Base-by-base conservation (phyloP, 2,113 vertebrate genomes). In the Grus americana region DNA sequence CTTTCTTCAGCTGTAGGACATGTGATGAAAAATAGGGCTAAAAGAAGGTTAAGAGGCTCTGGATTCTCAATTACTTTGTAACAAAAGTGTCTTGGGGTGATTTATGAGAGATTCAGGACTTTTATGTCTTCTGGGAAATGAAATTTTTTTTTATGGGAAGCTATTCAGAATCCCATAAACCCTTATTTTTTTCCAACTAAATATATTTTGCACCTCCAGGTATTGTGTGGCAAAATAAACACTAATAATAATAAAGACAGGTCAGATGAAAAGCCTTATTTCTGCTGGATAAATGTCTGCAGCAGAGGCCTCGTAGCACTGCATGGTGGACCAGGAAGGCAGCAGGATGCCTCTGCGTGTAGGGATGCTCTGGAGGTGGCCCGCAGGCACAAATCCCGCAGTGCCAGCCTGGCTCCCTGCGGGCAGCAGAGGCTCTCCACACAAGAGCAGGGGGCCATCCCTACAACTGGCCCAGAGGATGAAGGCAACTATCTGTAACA, bases 1-100 rank as follows among this genome's bases (percentile, higher is more conserved):
- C 61, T 94, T 91, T 40, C 57, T 92, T 81, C 66, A 82, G 34
- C 80, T 93, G 7, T 44, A 89, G 83, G 84, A 89, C 62, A 82
- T 62, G 80, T 55, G 70, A 89, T 97, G 94, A 95, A 96, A 95
- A 89, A 92, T n/a, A 79, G 57, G 80, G 20, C 86, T 90, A 84
- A 93, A 91, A 93, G 94, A 93, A 95, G 96, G 92, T 97, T 89
- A 96, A 96, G 94, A 95, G 86, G 63, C 83, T 93, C 36, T 15
- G 26, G 86, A 91, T 90, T 89, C 83, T 91, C 92, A 96, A 92
- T 96, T 97, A 85, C 92, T 93, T 92, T 70, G 66, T 79, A 91
- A 92, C 91, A 90, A 50, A 97, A 93, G 59, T 92, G 94, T 95
- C 92, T 95, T 93, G 70, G 26, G 44, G 65, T 94, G 94, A 97